These are phyloP conservation scores for Achroia grisella DNA, from an alignment of 1,140 invertebrate genomes.

Conservation along the genomic window DNA sequence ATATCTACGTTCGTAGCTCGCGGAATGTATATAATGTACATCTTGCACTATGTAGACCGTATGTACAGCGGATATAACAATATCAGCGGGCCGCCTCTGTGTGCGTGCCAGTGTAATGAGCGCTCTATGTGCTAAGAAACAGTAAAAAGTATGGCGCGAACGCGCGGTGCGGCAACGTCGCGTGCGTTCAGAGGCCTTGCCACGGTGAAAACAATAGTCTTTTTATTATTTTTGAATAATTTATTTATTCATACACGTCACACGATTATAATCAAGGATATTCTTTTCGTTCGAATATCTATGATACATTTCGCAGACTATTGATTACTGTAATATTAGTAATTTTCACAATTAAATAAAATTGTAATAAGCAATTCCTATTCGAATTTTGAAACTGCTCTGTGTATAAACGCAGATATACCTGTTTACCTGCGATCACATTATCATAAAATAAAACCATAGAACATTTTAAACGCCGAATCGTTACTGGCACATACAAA, in stretches of 20 bases:
- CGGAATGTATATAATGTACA: constrained; percentile 50
- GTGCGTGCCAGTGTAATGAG: constrained; percentile 65
- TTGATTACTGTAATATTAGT: not conserved
- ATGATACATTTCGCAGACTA: too few species aligned
- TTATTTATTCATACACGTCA: constrained; percentile 10
- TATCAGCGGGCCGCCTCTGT: constrained; percentile 40
- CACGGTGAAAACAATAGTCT: constrained; percentile 65
- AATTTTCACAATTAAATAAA: too few species aligned
- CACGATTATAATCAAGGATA: not conserved
- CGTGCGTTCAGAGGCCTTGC: constrained; percentile 47
- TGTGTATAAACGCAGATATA: too few species aligned
- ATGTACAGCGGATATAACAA: constrained; percentile 53
- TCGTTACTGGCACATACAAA: too few species aligned
- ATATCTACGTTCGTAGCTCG: constrained; percentile 44
- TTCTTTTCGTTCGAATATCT: not conserved
- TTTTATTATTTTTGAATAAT: constrained; percentile 45
- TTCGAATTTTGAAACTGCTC: too few species aligned
- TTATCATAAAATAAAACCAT: too few species aligned
- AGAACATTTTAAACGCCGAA: too few species aligned
- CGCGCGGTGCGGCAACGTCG: constrained; percentile 59
- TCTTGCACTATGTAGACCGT: constrained; percentile 47
- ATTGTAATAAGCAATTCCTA: too few species aligned
- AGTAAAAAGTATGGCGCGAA: constrained; percentile 72
- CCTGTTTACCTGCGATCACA: too few species aligned
- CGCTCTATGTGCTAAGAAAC: constrained; percentile 68